Percentiles rank a stretch among this genome's conserved stretches.
Evolutionary conservation across 2,797 vertebrate genomes (phyloP).

Genomic region (Gallinago stenura): DNA sequence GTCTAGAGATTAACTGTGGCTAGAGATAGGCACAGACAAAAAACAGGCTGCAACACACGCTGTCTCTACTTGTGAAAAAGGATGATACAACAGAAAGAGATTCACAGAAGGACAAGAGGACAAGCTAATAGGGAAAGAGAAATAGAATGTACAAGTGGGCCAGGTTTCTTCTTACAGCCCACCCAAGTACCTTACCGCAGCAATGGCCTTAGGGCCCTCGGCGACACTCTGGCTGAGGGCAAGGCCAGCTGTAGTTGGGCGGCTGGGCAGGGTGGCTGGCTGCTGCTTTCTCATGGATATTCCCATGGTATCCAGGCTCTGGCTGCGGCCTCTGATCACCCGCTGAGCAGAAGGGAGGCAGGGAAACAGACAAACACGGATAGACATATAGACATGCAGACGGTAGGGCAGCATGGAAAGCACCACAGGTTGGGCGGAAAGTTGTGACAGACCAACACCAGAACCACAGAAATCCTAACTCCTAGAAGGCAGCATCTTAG

Average conservation of each 20-base stretch:
- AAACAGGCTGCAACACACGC: neutral
- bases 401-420: neutral
- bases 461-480: slow-evolving; percentile 4
- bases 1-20: neutral
- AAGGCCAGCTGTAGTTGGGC: slow-evolving; percentile 69
- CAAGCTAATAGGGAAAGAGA: neutral
- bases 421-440: neutral
- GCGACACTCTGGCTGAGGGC: slow-evolving; percentile 75
- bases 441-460: neutral
- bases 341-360: slow-evolving; percentile 79
- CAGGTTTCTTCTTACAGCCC: neutral
- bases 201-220: slow-evolving; percentile 76
- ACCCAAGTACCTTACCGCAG: slow-evolving; percentile 69
- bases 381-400: slow-evolving; percentile 54
- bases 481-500: neutral
- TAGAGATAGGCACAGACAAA: neutral
- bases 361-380: slow-evolving; percentile 73
- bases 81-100: neutral
- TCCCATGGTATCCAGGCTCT: slow-evolving; percentile 89
- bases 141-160: neutral
- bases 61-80: neutral
- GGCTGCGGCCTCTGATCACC: slow-evolving; percentile 90
- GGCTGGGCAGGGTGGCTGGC: slow-evolving; percentile 54
- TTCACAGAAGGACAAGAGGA: slow-evolving; percentile 7
- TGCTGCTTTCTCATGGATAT: slow-evolving; percentile 74